A percentile compares a stretch with the other conserved stretches of the same genome.
Conservation (phyloP, 2,797 vertebrate species). For the Rhynchonycteris naso region DNA sequence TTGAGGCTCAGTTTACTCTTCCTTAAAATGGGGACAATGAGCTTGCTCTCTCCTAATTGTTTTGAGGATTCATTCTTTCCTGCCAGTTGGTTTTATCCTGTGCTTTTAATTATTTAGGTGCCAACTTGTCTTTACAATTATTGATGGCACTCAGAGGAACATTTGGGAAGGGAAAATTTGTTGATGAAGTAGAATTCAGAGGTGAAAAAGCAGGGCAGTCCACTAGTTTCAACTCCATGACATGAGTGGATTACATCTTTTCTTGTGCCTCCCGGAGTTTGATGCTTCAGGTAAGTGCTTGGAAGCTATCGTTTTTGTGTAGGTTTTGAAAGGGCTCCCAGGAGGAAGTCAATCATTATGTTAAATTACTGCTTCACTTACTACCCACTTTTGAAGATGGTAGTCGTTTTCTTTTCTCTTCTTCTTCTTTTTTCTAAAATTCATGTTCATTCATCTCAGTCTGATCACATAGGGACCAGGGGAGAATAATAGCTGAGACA, state of each 20-base stretch:
- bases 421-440: not conserved
- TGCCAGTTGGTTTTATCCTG: not conserved
- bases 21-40: not conserved
- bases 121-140: not conserved
- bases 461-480: not conserved
- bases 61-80: not conserved
- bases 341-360: conserved; percentile 51
- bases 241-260: conserved; percentile 28
- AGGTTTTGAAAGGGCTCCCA: not conserved
- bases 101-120: not conserved
- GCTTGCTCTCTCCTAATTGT: not conserved
- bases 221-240: conserved; percentile 37
- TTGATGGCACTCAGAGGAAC: not conserved
- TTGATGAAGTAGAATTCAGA: conserved; percentile 55
- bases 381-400: conserved; percentile 39
- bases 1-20: conserved; percentile 36
- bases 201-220: conserved; percentile 49
- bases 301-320: conserved; percentile 48
- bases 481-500: not conserved
- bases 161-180: conserved; percentile 37
- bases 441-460: conserved; percentile 40
- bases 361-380: conserved; percentile 38
- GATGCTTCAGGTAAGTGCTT: not conserved
- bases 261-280: not conserved
- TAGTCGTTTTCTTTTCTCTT: not conserved